Base-by-base conservation (phyloP, 2,888 invertebrate species). In the Automeris io region DNA sequence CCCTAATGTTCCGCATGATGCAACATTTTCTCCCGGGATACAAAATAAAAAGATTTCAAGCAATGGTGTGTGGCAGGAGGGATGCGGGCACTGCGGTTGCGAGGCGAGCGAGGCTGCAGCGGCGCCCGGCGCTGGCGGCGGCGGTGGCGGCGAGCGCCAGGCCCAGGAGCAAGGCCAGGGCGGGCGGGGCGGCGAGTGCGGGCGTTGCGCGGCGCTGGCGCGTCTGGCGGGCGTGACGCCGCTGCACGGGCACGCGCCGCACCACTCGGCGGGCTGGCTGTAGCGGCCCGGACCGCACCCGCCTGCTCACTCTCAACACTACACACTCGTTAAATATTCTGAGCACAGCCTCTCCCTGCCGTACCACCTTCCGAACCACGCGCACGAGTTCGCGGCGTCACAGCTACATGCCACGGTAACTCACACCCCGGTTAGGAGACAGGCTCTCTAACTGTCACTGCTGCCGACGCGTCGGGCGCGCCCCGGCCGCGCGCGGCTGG, bases 171-270 rank as follows among this genome's bases (percentile, higher is more conserved):
- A 19, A 38, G 45, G 33, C 19, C 45, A 25, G 42, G 46, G 38
- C 31, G 52, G 33, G 21, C 41, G 29, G 35, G 45, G 46, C 29
- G 46, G 47, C 43, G 43, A 63, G 50, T 76, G 79, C 74, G 89
- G 89, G 42, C 90, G 91, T 48, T 88, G 89, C 59, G 87, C 88
- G 54, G 88, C 88, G 59, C 75, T 90, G 57, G 90, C 91, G 50
- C 90, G 91, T 66, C 83, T 93, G 57, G 90, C 92, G 9, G 92
- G 92, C 47, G 91, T 93, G 47, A 92, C 93, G 65, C 92, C 92
- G 52, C 88, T 93, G 57, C 91, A 91, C 73, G 92, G 92, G 1
- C 92, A 92, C 77, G 91, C 90, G 70, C 83, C 81, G 61, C 82
- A 81, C 57, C 89, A 90, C 61, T 90, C 91, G 46, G 87, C 91